phyloP scores from a whole-genome alignment of 2,888 invertebrate genomes.

The Perizoma affinitatum region DNA sequence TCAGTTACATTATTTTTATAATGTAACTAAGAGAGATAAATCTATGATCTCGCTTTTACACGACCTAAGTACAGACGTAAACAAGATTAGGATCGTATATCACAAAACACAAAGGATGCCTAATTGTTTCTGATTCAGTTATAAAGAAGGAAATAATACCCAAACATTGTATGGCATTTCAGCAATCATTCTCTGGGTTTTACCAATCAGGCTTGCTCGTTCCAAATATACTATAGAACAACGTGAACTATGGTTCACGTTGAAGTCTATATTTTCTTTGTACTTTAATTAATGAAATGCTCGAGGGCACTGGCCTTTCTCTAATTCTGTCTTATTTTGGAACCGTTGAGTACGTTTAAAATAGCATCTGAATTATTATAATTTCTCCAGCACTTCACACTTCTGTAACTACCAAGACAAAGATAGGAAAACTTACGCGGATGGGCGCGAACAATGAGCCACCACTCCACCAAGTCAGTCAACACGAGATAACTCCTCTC shows the following conservation, averaged over 20 bases:
- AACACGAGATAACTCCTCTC: constrained; percentile 37
- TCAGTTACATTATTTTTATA: too few species aligned
- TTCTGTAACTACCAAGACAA: constrained; percentile 24
- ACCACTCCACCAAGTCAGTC: constrained; percentile 32
- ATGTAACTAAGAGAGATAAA: constrained; percentile 13
- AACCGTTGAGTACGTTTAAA: constrained; percentile 6
- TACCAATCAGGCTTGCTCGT: constrained; percentile 11
- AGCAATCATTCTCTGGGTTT: constrained; percentile 29
- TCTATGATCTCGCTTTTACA: constrained; percentile 19
- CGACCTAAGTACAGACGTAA: constrained; percentile 19
- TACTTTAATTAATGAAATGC: neutral
- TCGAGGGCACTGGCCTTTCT: constrained; percentile 3
- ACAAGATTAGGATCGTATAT: constrained; percentile 30
- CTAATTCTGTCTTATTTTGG: constrained; percentile 6
- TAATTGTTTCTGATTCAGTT: constrained; percentile 40
- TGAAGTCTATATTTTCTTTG: constrained; percentile 8
- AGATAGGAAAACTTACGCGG: constrained; percentile 27
- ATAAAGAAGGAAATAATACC: constrained; percentile 36
- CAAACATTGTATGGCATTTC: constrained; percentile 34
- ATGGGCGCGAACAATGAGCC: constrained; percentile 36
- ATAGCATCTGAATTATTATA: constrained; percentile 16
- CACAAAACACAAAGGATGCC: constrained; percentile 39
- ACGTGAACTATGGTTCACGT: constrained; percentile 7
- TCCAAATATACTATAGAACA: constrained; percentile 11
- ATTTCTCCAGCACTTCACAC: constrained; percentile 15